phyloP scores from a whole-genome alignment of 2,113 vertebrate genomes.

The Hippoglossus stenolepis region DNA sequence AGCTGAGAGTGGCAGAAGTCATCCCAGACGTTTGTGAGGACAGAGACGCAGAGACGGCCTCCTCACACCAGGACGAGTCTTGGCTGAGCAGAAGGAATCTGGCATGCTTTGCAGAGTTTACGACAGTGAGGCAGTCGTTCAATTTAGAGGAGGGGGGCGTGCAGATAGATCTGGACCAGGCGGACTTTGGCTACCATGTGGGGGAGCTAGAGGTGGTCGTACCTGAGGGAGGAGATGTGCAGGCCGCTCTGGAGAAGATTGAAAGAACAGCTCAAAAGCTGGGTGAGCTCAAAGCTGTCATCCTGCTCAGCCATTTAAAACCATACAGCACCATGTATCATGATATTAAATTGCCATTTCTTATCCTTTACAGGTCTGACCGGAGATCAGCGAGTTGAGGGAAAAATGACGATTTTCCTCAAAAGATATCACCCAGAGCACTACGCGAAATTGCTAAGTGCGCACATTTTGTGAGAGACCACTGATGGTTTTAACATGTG shows the following conservation, averaged over 20 bases:
- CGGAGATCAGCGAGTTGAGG: constrained; percentile 76
- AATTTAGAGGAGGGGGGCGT: constrained; percentile 68
- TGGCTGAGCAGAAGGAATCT: constrained; percentile 75
- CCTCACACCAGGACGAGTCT: constrained; percentile 42
- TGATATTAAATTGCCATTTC: background rate
- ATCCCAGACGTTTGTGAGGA: constrained; percentile 45
- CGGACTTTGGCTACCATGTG: constrained; percentile 84
- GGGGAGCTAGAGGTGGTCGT: constrained; percentile 85
- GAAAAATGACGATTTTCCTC: constrained; percentile 89
- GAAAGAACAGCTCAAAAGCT: constrained; percentile 72
- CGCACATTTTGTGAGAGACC: constrained; percentile 65
- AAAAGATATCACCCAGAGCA: constrained; percentile 82
- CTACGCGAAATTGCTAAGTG: constrained; percentile 79
- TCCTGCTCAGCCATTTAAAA: background rate
- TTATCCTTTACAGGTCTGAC: constrained; percentile 71
- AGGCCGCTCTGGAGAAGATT: constrained; percentile 77
- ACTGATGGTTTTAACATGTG: constrained; percentile 1
- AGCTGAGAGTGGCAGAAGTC: constrained; percentile 68
- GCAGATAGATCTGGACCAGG: constrained; percentile 81
- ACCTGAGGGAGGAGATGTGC: constrained; percentile 74
- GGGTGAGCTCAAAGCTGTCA: constrained; percentile 63
- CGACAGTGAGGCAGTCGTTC: constrained; percentile 77
- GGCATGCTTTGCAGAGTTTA: constrained; percentile 80
- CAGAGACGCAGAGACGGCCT: background rate
- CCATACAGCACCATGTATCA: background rate